Percentiles rank a stretch among this genome's conserved stretches.
Conservation (phyloP, 2,113 vertebrate genomes). For the Cettia cetti region DNA sequence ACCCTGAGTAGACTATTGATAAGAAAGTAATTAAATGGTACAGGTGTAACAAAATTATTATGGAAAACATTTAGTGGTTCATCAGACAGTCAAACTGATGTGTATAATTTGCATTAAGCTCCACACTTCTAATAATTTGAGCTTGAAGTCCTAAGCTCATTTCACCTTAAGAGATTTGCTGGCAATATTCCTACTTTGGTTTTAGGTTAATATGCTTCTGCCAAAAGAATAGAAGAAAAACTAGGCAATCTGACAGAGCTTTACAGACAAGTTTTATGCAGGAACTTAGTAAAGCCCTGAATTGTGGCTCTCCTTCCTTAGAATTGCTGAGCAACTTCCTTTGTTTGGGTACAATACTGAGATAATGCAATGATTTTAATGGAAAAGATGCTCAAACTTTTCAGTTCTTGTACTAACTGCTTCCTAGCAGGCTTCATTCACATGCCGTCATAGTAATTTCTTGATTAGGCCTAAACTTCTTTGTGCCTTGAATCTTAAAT, state of each 20-base stretch:
- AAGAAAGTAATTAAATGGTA: conserved; percentile 15
- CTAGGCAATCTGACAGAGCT: not conserved
- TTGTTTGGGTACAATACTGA: not conserved
- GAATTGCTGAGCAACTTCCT: not conserved
- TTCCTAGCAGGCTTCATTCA: not conserved
- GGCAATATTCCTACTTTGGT: not conserved
- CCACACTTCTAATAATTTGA: not conserved
- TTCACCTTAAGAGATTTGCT: conserved; percentile 22
- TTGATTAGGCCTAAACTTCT: not conserved
- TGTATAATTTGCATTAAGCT: not conserved
- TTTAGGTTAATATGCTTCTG: conserved; percentile 9
- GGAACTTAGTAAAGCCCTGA: not conserved
- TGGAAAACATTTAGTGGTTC: not conserved
- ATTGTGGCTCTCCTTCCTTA: not conserved
- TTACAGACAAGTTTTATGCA: not conserved
- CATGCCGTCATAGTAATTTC: not conserved
- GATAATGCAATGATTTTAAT: not conserved
- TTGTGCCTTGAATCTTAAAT: not conserved
- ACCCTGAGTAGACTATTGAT: not conserved
- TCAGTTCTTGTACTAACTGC: not conserved
- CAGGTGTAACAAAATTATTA: not conserved
- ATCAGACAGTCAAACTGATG: not conserved
- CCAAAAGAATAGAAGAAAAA: not conserved
- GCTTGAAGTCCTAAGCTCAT: not conserved
- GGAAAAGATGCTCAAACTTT: not conserved